Conservation (phyloP, 2,113 vertebrate species). For the Cichladusa arquata region DNA sequence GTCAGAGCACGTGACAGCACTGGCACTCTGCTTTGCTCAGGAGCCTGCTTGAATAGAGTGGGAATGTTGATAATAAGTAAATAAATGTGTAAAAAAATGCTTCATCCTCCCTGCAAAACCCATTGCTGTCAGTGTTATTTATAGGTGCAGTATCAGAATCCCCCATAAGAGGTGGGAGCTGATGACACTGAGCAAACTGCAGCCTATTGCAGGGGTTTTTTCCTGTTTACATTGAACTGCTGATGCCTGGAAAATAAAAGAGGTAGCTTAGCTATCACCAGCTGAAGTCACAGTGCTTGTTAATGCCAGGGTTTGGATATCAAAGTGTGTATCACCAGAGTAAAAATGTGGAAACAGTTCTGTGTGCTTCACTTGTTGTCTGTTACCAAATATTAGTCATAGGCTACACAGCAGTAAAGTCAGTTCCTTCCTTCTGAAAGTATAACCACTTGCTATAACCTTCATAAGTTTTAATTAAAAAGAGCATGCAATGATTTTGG, state of each 20-base stretch:
- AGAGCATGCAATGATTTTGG: constrained; percentile 40
- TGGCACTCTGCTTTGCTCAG: not conserved
- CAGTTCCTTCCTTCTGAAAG: not conserved
- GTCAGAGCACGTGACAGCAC: not conserved
- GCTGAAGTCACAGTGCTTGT: not conserved
- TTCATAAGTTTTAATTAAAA: constrained; percentile 62
- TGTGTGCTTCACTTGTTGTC: not conserved
- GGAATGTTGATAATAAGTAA: not conserved
- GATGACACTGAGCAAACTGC: not conserved
- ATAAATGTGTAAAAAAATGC: not conserved
- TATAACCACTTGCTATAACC: not conserved
- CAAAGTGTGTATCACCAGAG: not conserved
- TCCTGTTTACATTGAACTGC: not conserved
- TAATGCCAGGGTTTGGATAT: not conserved
- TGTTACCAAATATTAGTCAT: not conserved
- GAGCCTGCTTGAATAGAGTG: not conserved
- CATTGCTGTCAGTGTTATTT: not conserved
- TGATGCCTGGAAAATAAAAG: not conserved
- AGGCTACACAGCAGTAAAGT: not conserved
- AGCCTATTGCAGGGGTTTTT: not conserved
- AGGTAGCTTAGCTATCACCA: not conserved
- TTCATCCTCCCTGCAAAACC: not conserved
- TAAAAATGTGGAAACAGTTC: not conserved
- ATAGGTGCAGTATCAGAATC: not conserved
- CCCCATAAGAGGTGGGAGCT: not conserved